Evolutionary conservation across 2,797 vertebrate species (phyloP).

Genomic region (Oreortyx pictus): DNA sequence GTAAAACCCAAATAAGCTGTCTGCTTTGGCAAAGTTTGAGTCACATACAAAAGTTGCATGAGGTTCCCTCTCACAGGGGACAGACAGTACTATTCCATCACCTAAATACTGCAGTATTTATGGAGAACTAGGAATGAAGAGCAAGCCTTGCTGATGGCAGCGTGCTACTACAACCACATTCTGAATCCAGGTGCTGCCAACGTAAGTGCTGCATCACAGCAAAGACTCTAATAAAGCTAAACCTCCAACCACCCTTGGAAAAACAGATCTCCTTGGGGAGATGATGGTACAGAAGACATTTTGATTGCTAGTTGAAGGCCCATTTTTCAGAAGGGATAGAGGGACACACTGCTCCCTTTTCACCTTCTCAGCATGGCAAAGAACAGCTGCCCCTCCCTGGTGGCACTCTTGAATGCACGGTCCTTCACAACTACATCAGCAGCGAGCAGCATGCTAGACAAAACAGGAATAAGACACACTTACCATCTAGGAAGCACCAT

Average conservation of each 20-base stretch:
- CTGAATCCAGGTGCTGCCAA: not conserved
- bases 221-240: not conserved
- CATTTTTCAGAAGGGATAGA: not conserved
- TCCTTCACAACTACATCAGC: not conserved
- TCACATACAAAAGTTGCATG: not conserved
- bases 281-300: not conserved
- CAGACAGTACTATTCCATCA: not conserved
- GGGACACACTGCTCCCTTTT: not conserved
- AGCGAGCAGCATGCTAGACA: not conserved
- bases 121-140: not conserved
- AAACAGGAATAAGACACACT: slow-evolving; percentile 71
- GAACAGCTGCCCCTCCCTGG: not conserved
- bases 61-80: not conserved
- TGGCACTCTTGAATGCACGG: not conserved
- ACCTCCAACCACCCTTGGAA: not conserved
- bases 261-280: rapidly evolving
- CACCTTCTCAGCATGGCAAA: not conserved
- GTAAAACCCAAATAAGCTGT: not conserved
- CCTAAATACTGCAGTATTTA: not conserved
- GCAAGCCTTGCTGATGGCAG: not conserved
- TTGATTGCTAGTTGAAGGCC: not conserved
- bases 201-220: not conserved
- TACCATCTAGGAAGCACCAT: slow-evolving; percentile 99
- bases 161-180: rapidly evolving
- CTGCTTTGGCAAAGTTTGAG: not conserved